Base-by-base conservation (phyloP, 2,888 invertebrate species). In the Augiades crinisus region DNA sequence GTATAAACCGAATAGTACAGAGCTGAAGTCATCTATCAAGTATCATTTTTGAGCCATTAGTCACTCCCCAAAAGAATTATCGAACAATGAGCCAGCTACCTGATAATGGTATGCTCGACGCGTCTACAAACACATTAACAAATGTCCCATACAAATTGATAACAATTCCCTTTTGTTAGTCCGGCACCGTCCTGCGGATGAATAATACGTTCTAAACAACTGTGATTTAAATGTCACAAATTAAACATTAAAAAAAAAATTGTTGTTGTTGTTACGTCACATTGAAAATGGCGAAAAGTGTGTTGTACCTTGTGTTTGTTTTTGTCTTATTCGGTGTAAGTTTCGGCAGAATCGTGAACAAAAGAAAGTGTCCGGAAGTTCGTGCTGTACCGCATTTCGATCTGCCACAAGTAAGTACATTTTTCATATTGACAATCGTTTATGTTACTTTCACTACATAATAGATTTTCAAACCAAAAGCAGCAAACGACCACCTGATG, bases 331-430 rank as follows among this genome's bases (percentile, higher is more conserved):
- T 70, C 1, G 57, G 61, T 61, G 54, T 60, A 27, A 64, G 64
- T 46, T 62, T 64, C 17, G 72, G 70, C 24, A 83, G 70, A 63
- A 84, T 87, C 61, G 79, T 91, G 30, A 92, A 94, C 65, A 94
- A 94, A 74, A 92, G 93, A 66, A 93, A 93, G 74, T 95, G 95
- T 67, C 95, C 95, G 0, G 91, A 92, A 91, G 96, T 96, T 57
- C 94, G 93, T 75, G 95, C 95, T 10, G 93, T 94, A 44, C 91
- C 93, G 33, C 95, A 96, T 84, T 96, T 96, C 70, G 93, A 96
- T 86, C 86, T 96, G 63, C 90, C 93, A 60, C 91, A 92, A 84
- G 96, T 95, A 55, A 59, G 75, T 70, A 12, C n/a, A n/a, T n/a
- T 45, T 34, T 1, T 10, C 6, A 13, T 31, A 12, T 22, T 36